Evolutionary conservation across 2,888 invertebrate species (phyloP).

Genomic region (Alsophila aescularia): DNA sequence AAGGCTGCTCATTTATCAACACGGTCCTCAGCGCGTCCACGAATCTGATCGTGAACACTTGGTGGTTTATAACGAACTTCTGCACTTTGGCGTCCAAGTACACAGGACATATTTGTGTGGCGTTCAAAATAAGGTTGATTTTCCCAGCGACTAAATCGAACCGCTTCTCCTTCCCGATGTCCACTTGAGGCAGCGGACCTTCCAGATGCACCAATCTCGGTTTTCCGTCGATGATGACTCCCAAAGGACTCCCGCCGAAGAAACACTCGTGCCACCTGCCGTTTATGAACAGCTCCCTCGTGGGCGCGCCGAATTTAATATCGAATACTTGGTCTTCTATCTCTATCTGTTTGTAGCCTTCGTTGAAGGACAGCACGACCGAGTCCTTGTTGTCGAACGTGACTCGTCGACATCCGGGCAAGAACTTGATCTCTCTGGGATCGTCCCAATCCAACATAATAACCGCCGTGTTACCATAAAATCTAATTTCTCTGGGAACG

Average conservation of each 20-base stretch:
- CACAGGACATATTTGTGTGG: constrained; percentile 90
- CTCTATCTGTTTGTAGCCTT: constrained; percentile 88
- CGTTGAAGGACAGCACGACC: constrained; percentile 86
- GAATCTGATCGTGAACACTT: constrained; percentile 90
- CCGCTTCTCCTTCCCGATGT: constrained; percentile 91
- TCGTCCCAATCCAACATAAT: constrained; percentile 94
- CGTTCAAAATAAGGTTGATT: constrained; percentile 93
- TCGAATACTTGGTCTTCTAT: constrained; percentile 90
- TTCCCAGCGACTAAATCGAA: constrained; percentile 93
- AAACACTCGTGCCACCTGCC: constrained; percentile 95
- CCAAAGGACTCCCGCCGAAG: constrained; percentile 94
- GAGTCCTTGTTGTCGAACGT: constrained; percentile 91
- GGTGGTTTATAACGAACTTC: constrained; percentile 89
- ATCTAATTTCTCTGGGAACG: constrained; percentile 91
- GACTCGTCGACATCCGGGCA: constrained; percentile 90
- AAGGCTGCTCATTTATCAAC: constrained; percentile 90
- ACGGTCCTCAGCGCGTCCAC: constrained; percentile 91
- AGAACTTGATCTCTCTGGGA: constrained; percentile 93
- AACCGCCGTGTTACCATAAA: constrained; percentile 93
- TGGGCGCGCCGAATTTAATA: constrained; percentile 95
- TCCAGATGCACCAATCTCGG: constrained; percentile 92
- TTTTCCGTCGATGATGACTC: constrained; percentile 91
- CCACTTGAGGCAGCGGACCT: constrained; percentile 97
- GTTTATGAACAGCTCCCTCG: constrained; percentile 95
- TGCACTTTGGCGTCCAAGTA: constrained; percentile 94